A percentile compares a stretch with the other conserved stretches of the same genome.
Evolutionary conservation across 2,113 vertebrate genomes (phyloP).

Genomic region (Paramisgurnus dabryanus): DNA sequence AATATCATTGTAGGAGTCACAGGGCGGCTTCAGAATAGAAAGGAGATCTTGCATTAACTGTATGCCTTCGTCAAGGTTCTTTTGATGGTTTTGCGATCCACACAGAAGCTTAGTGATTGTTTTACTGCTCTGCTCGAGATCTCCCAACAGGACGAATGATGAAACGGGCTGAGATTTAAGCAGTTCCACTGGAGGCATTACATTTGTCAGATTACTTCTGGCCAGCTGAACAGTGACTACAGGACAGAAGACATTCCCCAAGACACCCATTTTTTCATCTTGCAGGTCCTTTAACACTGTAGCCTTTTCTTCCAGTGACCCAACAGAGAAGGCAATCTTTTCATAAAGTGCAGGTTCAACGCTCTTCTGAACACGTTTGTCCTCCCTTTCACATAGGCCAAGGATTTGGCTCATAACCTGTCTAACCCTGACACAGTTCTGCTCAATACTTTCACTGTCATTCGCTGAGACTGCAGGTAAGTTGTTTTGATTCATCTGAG

Average conservation of each 20-base stretch:
- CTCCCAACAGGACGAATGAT: not conserved
- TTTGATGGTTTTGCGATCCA: not conserved
- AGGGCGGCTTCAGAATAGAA: not conserved
- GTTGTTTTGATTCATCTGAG: no score
- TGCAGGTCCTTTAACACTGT: not conserved
- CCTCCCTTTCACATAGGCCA: not conserved
- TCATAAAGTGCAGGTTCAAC: not conserved
- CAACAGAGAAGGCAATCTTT: not conserved
- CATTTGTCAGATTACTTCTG: not conserved
- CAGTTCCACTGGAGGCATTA: not conserved
- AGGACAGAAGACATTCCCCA: not conserved
- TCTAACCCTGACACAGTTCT: not conserved
- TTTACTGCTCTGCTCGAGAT: not conserved
- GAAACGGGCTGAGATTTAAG: not conserved
- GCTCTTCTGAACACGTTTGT: not conserved
- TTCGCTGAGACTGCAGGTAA: not conserved
- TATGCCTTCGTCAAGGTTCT: not conserved
- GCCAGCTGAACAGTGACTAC: not conserved
- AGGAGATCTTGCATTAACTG: not conserved
- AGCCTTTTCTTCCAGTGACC: not conserved
- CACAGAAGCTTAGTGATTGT: not conserved
- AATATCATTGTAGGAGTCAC: not conserved
- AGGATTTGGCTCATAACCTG: not conserved
- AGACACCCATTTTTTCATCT: not conserved
- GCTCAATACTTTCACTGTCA: not conserved